Evolutionary conservation across 2,113 vertebrate genomes (phyloP).

Genomic region (Burhinus oedicnemus): DNA sequence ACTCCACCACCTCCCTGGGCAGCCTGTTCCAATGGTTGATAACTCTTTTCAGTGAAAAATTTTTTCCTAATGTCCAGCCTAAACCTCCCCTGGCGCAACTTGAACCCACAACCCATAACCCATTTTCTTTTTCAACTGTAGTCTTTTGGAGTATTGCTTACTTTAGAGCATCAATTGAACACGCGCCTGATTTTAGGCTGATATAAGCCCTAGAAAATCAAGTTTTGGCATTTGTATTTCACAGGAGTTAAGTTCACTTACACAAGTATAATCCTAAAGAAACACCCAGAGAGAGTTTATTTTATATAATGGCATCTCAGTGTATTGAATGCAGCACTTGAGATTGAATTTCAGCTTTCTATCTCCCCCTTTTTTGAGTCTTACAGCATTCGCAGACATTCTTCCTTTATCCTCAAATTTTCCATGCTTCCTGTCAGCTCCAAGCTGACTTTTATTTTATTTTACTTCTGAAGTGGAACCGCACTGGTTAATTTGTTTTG

Average conservation of each 20-base stretch:
- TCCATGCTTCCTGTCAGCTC: conserved; percentile 21
- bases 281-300: not conserved
- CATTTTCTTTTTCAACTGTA: not conserved
- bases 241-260: not conserved
- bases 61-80: no score
- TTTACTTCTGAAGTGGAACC: conserved; percentile 25
- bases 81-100: no score
- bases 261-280: not conserved
- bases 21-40: no score
- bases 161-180: not conserved
- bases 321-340: not conserved
- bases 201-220: not conserved
- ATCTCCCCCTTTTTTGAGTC: not conserved
- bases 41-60: no score
- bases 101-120: no score
- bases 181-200: not conserved
- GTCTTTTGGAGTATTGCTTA: not conserved
- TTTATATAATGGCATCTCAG: conserved; percentile 7
- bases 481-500: conserved; percentile 67
- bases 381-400: not conserved
- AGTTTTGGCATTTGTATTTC: not conserved
- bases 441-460: conserved; percentile 32
- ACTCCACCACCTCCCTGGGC: no score
- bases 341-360: conserved; percentile 25
- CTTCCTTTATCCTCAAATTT: conserved; percentile 43